Conservation (phyloP, 2,888 invertebrate genomes). For the Anagyrus pseudococci region DNA sequence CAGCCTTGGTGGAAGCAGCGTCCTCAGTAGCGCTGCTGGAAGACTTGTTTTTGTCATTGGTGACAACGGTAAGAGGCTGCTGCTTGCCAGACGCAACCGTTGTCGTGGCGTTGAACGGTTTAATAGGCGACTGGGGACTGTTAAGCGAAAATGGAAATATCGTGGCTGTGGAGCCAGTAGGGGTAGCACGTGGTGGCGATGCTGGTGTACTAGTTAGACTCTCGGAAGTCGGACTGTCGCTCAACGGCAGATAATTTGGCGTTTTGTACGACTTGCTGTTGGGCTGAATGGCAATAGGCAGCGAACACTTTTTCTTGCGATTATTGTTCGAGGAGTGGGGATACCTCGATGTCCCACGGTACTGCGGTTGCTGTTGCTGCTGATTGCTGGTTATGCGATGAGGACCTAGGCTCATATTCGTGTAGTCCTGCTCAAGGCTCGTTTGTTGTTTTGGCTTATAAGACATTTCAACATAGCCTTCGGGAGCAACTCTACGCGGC, state of each 20-base stretch:
- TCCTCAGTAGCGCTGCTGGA: conserved; percentile 16
- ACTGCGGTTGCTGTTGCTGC: conserved; percentile 12
- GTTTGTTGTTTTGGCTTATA: conserved; percentile 57
- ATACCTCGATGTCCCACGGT: not conserved
- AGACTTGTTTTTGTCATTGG: conserved; percentile 16
- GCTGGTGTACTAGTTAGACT: conserved; percentile 61
- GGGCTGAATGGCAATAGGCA: conserved; percentile 70
- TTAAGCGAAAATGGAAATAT: conserved; percentile 75
- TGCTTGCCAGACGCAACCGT: not conserved
- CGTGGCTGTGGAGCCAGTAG: conserved; percentile 68
- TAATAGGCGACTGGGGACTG: conserved; percentile 71
- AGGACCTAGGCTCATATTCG: conserved; percentile 63
- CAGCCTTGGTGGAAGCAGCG: conserved; percentile 19
- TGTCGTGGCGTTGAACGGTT: conserved; percentile 56
- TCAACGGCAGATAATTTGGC: conserved; percentile 57
- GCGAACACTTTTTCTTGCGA: conserved; percentile 65
- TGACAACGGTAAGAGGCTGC: not conserved
- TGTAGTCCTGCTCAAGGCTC: conserved; percentile 64
- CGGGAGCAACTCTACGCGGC: conserved; percentile 61
- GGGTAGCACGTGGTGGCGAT: conserved; percentile 65
- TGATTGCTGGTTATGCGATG: conserved; percentile 50
- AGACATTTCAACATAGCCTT: conserved; percentile 74
- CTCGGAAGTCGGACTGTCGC: conserved; percentile 58
- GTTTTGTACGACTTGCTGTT: conserved; percentile 52
- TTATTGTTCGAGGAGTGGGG: conserved; percentile 38